These are phyloP conservation scores for Gobiocypris rarus DNA, from an alignment of 2,113 vertebrate species.

Conservation along the genomic window DNA sequence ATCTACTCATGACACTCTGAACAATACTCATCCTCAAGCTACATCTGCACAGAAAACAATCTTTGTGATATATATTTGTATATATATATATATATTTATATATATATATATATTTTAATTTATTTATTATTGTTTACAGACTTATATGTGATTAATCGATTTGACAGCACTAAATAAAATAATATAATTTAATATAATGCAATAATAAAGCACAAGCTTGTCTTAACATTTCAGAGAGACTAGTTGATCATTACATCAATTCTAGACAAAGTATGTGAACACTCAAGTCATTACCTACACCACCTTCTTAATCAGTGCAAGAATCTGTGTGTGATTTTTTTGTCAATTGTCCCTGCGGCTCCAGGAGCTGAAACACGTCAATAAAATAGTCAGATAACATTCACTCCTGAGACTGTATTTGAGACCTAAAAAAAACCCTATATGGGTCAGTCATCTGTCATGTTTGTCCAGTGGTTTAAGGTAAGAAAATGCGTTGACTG, in stretches of 20 bases:
- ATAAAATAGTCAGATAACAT: constrained; percentile 38
- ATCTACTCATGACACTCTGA: neutral
- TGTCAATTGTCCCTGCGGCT: neutral
- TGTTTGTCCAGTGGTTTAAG: neutral
- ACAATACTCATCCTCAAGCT: neutral
- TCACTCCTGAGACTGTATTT: constrained; percentile 9
- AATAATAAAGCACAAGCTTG: neutral
- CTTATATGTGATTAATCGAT: no score
- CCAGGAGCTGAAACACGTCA: constrained; percentile 1
- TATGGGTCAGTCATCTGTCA: neutral
- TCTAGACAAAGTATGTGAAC: neutral
- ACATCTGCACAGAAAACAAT: neutral
- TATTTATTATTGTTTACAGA: no score
- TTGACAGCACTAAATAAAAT: no score
- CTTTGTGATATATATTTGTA: no score
- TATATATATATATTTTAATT: no score
- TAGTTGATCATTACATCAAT: neutral
- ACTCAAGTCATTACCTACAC: neutral
- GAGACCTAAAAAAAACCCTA: neutral
- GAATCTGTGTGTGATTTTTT: constrained; percentile 1
- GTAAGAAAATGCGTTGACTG: neutral
- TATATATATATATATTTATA: no score
- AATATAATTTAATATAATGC: neutral
- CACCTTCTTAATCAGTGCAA: neutral
- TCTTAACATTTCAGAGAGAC: neutral